Base-by-base conservation (phyloP, 2,113 vertebrate genomes). In the Calypte anna region DNA sequence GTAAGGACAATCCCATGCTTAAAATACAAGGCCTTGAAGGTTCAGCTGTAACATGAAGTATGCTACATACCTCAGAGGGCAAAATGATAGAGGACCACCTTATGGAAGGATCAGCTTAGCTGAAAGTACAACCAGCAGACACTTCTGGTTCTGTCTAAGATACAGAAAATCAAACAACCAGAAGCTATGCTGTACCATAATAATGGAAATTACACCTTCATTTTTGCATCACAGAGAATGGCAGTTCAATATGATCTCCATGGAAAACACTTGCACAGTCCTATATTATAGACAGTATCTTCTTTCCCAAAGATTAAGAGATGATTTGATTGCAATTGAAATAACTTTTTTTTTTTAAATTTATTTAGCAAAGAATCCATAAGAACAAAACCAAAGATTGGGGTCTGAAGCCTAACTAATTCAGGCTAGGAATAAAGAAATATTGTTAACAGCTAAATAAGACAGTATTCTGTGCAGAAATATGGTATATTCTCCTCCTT, bases 131-230 rank as follows among this genome's bases (percentile, higher is more conserved):
- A 38, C 18, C 40, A 89, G 43, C n/a, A 80, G 14, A 64, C 50
- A 51, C 31, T 46, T 93, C 58, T 78, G 23, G 25, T 88, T 25
- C 40, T 83, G 12, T 69, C 24, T 48, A 24, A 67, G 62, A 78
- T 50, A 50, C 66, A 44, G 40, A 51, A 94, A 91, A 64, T 91
- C 59, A 90, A 95, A 84, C 19, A 25, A 64, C 64, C 46, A 82
- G 51, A 88, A 63, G 54, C 50, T 55, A 38, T 79, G 61, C 66
- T 78, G 83, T 93, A 28, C 22, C 48, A 55, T 59, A 91, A 55
- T 68, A 55, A 51, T 83, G 43, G n/a, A 93, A 96, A 95, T 64
- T 86, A n/a, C 9, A 76, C 51, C 48, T 66, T 92, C 53, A 10
- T 73, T 36, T 82, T 86, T 53, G 68, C 21, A 24, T 66, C 40